Percentiles rank a stretch among this genome's conserved stretches.
Evolutionary conservation across 2,113 vertebrate genomes (phyloP).

Genomic region (Nerophis lumbriciformis): DNA sequence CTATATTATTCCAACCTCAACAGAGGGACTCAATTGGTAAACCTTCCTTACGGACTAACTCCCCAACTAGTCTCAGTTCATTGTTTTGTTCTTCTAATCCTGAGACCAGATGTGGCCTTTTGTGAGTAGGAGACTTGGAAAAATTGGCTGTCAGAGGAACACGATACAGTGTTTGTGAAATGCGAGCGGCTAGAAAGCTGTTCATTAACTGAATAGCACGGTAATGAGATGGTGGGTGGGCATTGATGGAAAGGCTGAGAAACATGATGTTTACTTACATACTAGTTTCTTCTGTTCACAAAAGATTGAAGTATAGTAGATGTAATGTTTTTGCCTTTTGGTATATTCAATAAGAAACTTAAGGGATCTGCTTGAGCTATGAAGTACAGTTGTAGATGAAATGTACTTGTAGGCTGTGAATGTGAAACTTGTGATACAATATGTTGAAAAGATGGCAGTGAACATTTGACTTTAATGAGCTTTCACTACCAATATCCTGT

Average conservation of each 20-base stretch:
- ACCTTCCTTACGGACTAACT: not conserved
- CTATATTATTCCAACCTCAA: no score
- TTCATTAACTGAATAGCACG: conserved; percentile 72
- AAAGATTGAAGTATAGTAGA: no score
- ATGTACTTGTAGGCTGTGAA: no score
- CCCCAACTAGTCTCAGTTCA: not conserved
- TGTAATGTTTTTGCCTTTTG: no score
- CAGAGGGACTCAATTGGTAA: no score
- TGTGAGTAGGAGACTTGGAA: conserved; percentile 48
- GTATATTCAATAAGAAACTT: no score
- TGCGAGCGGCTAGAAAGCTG: conserved; percentile 57
- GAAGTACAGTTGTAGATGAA: no score
- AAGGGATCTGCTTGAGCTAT: no score
- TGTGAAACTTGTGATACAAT: not conserved
- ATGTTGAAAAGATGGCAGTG: not conserved
- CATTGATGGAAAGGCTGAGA: not conserved
- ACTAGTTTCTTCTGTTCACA: no score
- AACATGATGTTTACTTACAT: conserved; percentile 6
- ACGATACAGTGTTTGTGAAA: conserved; percentile 72
- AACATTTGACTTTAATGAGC: conserved; percentile 1
- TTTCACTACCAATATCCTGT: no score
- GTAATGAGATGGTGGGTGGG: not conserved
- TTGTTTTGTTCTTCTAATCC: conserved; percentile 31
- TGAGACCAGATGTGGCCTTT: conserved; percentile 68
- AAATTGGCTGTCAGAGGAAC: conserved; percentile 69